Percentiles rank a stretch among this genome's conserved stretches.
Evolutionary conservation across 2,888 invertebrate genomes (phyloP).

Genomic region (Globia sparganii): DNA sequence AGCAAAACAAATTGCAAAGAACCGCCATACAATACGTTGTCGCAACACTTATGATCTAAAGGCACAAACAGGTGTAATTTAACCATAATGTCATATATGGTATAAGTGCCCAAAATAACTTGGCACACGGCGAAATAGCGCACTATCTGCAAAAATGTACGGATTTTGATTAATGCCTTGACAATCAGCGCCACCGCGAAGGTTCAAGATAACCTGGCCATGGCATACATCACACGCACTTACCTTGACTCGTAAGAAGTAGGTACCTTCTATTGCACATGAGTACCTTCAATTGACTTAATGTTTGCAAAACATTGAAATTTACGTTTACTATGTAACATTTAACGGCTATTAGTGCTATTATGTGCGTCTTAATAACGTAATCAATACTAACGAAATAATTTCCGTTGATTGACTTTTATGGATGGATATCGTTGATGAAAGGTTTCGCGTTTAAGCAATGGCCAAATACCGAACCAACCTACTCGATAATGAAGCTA

Average conservation of each 20-base stretch:
- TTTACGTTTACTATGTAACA: constrained; percentile 59
- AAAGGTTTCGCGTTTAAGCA: constrained; percentile 45
- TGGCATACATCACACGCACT: constrained; percentile 64
- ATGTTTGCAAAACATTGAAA: constrained; percentile 66
- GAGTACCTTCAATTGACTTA: constrained; percentile 62
- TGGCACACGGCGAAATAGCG: neutral
- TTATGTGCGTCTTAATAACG: constrained; percentile 55
- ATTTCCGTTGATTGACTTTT: constrained; percentile 57
- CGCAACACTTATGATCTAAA: constrained; percentile 70
- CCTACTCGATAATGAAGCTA: neutral
- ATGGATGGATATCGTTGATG: constrained; percentile 47
- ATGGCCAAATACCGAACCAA: neutral
- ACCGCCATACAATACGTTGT: constrained; percentile 62
- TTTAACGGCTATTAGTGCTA: constrained; percentile 56
- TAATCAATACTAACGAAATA: constrained; percentile 58
- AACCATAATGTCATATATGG: constrained; percentile 74
- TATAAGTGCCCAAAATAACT: constrained; percentile 33
- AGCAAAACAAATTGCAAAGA: constrained; percentile 76
- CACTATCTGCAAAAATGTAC: constrained; percentile 7
- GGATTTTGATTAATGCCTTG: neutral
- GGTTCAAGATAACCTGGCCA: constrained; percentile 35
- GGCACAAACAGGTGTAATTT: constrained; percentile 77
- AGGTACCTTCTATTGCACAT: constrained; percentile 66
- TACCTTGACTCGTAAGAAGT: constrained; percentile 76
- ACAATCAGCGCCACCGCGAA: constrained; percentile 7